Evolutionary conservation across 1,140 invertebrate genomes (phyloP).

Genomic region (Dendroctonus valens): DNA sequence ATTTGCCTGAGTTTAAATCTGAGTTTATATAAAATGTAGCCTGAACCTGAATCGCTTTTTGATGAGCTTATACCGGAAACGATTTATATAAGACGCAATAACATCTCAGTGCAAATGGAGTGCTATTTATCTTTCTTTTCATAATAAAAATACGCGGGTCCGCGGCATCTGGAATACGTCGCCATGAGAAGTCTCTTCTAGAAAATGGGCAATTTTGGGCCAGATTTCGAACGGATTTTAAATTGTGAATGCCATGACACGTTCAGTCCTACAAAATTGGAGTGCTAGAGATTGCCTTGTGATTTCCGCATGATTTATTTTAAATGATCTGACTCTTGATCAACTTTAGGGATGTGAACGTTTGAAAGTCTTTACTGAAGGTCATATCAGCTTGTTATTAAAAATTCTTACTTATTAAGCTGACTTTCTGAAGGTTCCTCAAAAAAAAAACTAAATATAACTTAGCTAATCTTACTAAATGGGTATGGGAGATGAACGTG

Average conservation of each 20-base stretch:
- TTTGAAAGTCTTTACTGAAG: too few species aligned
- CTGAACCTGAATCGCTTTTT: slow-evolving; percentile 23
- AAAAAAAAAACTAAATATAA: too few species aligned
- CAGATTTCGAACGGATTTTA: slow-evolving; percentile 27
- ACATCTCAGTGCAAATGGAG: slow-evolving; percentile 30
- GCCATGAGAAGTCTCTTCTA: slow-evolving; percentile 10
- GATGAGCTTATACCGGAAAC: slow-evolving; percentile 26
- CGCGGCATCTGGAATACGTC: slow-evolving; percentile 26
- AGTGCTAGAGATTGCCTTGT: too few species aligned
- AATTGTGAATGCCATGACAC: slow-evolving; percentile 8
- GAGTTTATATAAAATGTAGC: slow-evolving; percentile 20
- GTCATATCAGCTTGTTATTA: too few species aligned
- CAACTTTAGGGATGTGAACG: too few species aligned
- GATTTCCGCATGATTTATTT: too few species aligned
- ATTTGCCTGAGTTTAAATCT: slow-evolving; percentile 25
- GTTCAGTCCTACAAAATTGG: not conserved
- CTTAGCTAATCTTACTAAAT: too few species aligned
- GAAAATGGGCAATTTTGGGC: slow-evolving; percentile 30
- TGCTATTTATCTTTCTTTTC: slow-evolving; percentile 30
- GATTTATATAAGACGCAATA: slow-evolving; percentile 32
- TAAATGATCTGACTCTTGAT: too few species aligned
- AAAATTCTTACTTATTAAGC: too few species aligned
- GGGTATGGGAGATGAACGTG: too few species aligned
- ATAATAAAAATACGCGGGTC: slow-evolving; percentile 26
- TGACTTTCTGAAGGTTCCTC: too few species aligned